phyloP scores from a whole-genome alignment of 2,888 invertebrate species.

The Tiliacea citrago region DNA sequence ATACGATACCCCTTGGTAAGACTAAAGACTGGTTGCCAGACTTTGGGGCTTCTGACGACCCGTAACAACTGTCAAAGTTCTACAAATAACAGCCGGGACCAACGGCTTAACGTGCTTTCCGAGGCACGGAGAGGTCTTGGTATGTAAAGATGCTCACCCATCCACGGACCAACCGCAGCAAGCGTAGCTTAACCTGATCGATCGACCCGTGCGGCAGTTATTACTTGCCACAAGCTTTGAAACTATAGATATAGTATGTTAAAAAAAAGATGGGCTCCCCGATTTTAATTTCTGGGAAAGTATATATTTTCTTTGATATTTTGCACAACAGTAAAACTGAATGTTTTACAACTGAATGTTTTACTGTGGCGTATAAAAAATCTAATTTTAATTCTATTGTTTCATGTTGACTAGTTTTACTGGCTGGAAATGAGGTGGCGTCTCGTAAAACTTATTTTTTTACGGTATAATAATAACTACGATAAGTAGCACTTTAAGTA shows the following conservation, averaged over 20 bases:
- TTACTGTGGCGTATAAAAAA: background rate
- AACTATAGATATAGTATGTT: background rate
- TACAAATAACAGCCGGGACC: too few species aligned
- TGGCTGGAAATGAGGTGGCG: background rate
- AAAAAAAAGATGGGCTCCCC: background rate
- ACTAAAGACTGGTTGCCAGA: too few species aligned
- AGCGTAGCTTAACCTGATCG: too few species aligned
- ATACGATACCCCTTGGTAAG: too few species aligned
- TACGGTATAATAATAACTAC: background rate
- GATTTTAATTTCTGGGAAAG: background rate
- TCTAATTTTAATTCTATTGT: conserved; percentile 38
- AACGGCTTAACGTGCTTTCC: too few species aligned
- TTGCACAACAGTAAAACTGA: background rate
- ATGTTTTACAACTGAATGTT: background rate
- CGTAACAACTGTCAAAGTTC: too few species aligned
- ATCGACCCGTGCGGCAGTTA: too few species aligned
- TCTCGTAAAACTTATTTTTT: conserved; percentile 2
- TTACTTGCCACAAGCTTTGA: too few species aligned
- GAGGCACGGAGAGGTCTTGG: too few species aligned
- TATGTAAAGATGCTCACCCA: too few species aligned
- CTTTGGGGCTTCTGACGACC: too few species aligned
- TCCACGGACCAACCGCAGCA: too few species aligned
- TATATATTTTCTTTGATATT: background rate
- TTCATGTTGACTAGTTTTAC: conserved; percentile 19
- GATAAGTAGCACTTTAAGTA: background rate